phyloP scores from a whole-genome alignment of 2,797 vertebrate species.

The Sebastes minor region DNA sequence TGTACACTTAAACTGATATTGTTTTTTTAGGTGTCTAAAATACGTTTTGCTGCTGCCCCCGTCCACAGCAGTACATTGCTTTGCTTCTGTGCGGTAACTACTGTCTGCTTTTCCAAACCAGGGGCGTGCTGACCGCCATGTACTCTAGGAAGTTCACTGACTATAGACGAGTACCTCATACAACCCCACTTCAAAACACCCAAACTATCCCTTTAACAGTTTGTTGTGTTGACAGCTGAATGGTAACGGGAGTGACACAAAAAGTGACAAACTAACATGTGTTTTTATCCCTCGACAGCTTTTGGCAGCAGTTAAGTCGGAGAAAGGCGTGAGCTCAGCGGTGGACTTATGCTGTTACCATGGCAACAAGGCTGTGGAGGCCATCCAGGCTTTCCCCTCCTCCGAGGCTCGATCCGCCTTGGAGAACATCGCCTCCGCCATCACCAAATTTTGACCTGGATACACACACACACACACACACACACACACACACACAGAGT shows the following conservation, averaged over 20 bases:
- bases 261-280: constrained; percentile 60
- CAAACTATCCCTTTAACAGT: background rate
- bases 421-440: constrained; percentile 94
- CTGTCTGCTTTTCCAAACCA: background rate
- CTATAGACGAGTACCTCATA: background rate
- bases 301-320: constrained; percentile 88
- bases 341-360: constrained; percentile 97
- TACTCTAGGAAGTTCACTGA: background rate
- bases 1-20: no score
- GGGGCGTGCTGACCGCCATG: background rate
- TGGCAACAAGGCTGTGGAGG: constrained; percentile 93
- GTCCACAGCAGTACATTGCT: background rate
- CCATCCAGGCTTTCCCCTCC: constrained; percentile 93
- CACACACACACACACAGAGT: constrained; percentile 1
- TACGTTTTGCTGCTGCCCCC: background rate
- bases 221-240: constrained; percentile 37
- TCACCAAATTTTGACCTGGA: constrained; percentile 89
- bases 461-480: background rate
- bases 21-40: background rate
- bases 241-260: constrained; percentile 32
- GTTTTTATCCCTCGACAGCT: constrained; percentile 85
- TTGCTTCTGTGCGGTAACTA: background rate
- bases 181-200: background rate
- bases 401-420: constrained; percentile 95
- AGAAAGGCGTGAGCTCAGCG: constrained; percentile 93